Evolutionary conservation across 2,888 invertebrate species (phyloP), one percentile per base, ranked within the genome.

Genomic region (Disparrhopalites patrizii): DNA sequence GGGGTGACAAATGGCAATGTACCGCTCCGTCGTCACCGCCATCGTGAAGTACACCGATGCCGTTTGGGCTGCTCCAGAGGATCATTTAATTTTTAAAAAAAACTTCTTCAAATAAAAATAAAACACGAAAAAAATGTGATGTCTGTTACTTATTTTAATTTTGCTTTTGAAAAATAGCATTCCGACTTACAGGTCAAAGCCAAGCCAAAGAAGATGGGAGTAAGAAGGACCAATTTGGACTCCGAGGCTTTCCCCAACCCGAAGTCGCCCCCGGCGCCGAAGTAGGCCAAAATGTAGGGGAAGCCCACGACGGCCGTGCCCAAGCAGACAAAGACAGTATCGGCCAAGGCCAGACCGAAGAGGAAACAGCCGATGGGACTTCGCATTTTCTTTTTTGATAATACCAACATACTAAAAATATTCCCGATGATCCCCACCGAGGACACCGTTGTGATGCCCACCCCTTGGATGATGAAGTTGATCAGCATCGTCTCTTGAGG

Each of bases 331-430:
- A 96, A 84, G 69, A 91, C 85, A 10, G 91, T 92, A 82, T 98
- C 98, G 80, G 93, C 93, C 75, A 92, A 85, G 20, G 97, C 96
- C 75, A 97, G 83, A 5, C 93, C 94, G 72, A 93, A 91, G 68
- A 98, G 84, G 78, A 96, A 85, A 79, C 93, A 91, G 81, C 96
- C 96, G 77, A 95, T 93, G 78, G 95, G 94, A 67, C 93, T 93
- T 76, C 91, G 86, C 96, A 97, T 96, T 80, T 94, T 90, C 31
- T 93, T 93, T 62, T 93, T 85, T 65, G 91, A 90, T 55, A 94
- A 82, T 76, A 94, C 93, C 68, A 94, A 86, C 84, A 92, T 90
- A 40, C 94, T 88, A 61, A 95, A 88, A 67, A 90, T 84, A 81
- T 95, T 96, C 71, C 95, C 95, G 54, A 93, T 83, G 68, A 95